Evolutionary conservation across 2,888 invertebrate species (phyloP).

Genomic region (Phania funesta): DNA sequence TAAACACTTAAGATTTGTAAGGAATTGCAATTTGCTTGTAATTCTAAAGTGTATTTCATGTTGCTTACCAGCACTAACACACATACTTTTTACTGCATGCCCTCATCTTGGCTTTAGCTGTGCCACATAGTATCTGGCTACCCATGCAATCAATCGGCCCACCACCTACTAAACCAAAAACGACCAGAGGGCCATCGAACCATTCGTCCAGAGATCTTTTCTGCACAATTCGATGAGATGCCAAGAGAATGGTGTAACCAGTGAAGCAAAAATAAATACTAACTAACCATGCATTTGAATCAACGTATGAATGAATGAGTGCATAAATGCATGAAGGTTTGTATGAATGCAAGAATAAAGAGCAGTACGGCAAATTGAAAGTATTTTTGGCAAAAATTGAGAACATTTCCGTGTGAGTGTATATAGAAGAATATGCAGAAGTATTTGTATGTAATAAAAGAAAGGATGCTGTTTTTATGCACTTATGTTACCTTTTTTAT

Average conservation of each 20-base stretch:
- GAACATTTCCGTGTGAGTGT: not conserved
- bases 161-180: slow-evolving; percentile 25
- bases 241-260: slow-evolving; percentile 51
- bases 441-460: slow-evolving; percentile 2
- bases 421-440: not conserved
- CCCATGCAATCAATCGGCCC: slow-evolving; percentile 26
- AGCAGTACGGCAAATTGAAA: slow-evolving; percentile 25
- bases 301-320: slow-evolving; percentile 13
- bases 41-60: slow-evolving; percentile 51
- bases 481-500: not conserved
- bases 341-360: not conserved
- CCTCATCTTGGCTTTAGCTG: slow-evolving; percentile 19
- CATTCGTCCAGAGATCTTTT: slow-evolving; percentile 17
- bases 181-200: too few species aligned
- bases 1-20: slow-evolving; percentile 63
- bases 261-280: slow-evolving; percentile 59
- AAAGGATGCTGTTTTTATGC: slow-evolving; percentile 12
- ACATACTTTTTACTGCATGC: not conserved
- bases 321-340: not conserved
- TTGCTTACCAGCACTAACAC: slow-evolving; percentile 16
- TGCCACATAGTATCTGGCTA: slow-evolving; percentile 31
- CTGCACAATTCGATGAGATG: slow-evolving; percentile 43
- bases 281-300: slow-evolving; percentile 60
- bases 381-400: slow-evolving; percentile 28
- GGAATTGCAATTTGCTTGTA: slow-evolving; percentile 60